A percentile compares a stretch with the other conserved stretches of the same genome.
phyloP scores from a whole-genome alignment of 2,797 vertebrate genomes.

The Avahi laniger region DNA sequence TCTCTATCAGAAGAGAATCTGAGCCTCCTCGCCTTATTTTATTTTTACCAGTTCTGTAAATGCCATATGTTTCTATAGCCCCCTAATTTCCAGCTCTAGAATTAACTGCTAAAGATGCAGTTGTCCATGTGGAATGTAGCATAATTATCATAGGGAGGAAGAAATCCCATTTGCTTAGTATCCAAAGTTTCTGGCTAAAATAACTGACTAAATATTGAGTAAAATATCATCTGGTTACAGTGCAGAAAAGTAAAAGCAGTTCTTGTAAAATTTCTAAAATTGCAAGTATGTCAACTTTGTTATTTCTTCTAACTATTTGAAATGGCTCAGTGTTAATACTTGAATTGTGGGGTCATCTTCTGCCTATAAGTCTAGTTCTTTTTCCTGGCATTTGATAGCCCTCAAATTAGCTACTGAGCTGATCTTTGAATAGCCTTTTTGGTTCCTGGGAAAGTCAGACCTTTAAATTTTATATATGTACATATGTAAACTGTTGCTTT shows the following conservation, averaged over 20 bases:
- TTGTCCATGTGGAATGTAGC: neutral
- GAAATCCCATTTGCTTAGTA: constrained; percentile 1
- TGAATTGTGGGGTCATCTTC: neutral
- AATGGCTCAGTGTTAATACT: neutral
- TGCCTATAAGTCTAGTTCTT: neutral
- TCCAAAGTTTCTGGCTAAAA: neutral
- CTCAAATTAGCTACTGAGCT: neutral
- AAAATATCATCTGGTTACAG: neutral
- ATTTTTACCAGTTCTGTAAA: neutral
- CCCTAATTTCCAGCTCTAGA: neutral
- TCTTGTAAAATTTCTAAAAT: neutral
- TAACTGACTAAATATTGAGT: constrained; percentile 6
- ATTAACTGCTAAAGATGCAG: neutral
- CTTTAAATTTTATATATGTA: neutral
- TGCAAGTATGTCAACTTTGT: neutral
- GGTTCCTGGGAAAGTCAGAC: neutral
- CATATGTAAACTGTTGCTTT: neutral
- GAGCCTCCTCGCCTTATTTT: neutral
- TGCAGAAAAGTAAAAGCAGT: constrained; percentile 5
- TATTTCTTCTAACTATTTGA: constrained; percentile 22
- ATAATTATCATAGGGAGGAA: constrained; percentile 13
- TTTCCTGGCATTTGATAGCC: neutral
- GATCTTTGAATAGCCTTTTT: neutral
- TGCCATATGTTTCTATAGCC: neutral
- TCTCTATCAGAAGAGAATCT: neutral